Evolutionary conservation across 2,113 vertebrate genomes (phyloP).

Genomic region (Ibidorhyncha struthersii): DNA sequence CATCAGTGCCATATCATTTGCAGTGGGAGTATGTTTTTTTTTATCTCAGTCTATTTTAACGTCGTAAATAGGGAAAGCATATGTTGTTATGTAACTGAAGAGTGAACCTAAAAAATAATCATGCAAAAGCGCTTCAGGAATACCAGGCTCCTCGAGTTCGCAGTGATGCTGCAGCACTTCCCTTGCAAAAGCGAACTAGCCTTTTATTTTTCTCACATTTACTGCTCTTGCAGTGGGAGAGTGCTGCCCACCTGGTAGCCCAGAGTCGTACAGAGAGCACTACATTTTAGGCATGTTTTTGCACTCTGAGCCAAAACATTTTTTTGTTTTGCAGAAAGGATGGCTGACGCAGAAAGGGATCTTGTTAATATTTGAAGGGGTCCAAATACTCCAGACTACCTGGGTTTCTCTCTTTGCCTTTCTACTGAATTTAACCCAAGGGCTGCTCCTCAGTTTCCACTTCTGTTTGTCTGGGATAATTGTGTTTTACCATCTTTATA

Average conservation of each 20-base stretch:
- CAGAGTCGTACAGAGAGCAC: not conserved
- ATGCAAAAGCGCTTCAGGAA: not conserved
- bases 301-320: not conserved
- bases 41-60: not conserved
- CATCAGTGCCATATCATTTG: not conserved
- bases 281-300: not conserved
- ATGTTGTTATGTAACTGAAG: slow-evolving; percentile 12
- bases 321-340: not conserved
- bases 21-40: not conserved
- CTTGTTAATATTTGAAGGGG: not conserved
- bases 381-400: not conserved
- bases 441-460: not conserved
- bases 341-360: not conserved
- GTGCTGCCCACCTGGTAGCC: not conserved
- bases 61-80: slow-evolving; percentile 5
- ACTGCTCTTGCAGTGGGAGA: not conserved
- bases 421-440: not conserved
- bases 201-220: not conserved
- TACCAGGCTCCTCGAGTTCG: not conserved
- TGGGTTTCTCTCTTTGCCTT: not conserved
- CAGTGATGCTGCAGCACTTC: not conserved
- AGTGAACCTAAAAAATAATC: not conserved
- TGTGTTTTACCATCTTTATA: not conserved
- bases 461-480: not conserved
- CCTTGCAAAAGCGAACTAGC: not conserved